These are phyloP conservation scores for Hoplias malabaricus DNA, from an alignment of 2,113 vertebrate species.

Conservation along the genomic window DNA sequence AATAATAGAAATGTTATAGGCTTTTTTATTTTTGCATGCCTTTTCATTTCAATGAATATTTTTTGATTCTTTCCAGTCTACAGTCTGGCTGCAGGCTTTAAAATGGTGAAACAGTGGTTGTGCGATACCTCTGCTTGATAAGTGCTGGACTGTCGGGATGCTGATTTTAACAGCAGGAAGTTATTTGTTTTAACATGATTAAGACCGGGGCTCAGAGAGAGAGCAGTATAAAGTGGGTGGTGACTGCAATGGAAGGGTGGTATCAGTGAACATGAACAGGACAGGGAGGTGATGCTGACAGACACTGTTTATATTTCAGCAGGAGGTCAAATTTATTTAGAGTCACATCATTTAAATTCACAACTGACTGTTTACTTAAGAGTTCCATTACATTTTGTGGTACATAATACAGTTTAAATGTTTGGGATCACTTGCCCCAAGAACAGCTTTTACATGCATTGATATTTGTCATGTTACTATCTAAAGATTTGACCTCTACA, in stretches of 20 bases:
- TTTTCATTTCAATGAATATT: no score
- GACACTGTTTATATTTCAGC: conserved; percentile 3
- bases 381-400: no score
- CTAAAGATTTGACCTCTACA: no score
- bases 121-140: neutral
- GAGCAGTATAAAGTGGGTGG: neutral
- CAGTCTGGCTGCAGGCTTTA: no score
- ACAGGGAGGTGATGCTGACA: conserved; percentile 17
- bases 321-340: neutral
- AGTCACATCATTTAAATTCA: neutral
- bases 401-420: no score
- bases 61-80: no score
- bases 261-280: conserved; percentile 13
- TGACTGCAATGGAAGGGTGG: conserved; percentile 20
- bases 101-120: neutral
- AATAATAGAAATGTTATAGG: no score
- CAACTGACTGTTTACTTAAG: no score
- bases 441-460: no score
- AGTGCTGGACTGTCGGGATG: neutral
- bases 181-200: neutral
- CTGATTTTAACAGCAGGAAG: conserved; percentile 3
- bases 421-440: no score
- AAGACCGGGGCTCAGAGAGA: neutral
- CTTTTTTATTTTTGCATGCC: no score
- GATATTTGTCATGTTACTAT: no score